Percentiles rank a stretch among this genome's conserved stretches.
Evolutionary conservation across 2,113 vertebrate genomes (phyloP).

Genomic region (Prolemur simus): DNA sequence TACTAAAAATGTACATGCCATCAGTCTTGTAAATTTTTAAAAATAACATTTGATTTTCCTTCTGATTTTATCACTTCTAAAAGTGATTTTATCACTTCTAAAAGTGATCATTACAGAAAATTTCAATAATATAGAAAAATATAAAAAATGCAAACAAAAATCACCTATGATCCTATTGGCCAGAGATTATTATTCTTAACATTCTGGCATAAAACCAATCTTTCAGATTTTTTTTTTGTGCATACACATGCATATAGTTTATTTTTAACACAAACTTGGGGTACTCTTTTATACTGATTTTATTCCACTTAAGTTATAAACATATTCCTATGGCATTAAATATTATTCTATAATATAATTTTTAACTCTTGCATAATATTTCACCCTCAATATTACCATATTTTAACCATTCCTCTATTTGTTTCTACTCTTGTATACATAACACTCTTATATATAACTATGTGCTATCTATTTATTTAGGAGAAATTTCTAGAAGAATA

Average conservation of each 20-base stretch:
- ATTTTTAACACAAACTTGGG: background rate
- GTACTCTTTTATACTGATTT: background rate
- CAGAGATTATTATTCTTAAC: background rate
- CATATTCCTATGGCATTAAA: background rate
- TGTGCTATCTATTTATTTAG: background rate
- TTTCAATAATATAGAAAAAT: background rate
- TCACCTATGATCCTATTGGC: background rate
- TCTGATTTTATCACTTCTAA: background rate
- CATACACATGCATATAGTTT: background rate
- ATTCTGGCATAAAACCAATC: background rate
- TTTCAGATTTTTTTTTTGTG: background rate
- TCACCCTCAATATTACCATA: background rate
- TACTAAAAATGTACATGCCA: background rate
- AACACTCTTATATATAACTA: background rate
- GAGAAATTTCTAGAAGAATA: constrained; percentile 25
- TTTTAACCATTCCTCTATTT: background rate
- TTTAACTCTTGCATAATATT: background rate
- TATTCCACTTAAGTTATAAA: constrained; percentile 42
- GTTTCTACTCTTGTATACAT: background rate
- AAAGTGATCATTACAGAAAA: background rate
- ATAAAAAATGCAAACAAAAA: background rate
- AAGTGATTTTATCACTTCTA: background rate
- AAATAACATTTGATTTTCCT: background rate
- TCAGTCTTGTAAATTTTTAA: background rate
- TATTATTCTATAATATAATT: background rate